Conservation (phyloP, 2,113 vertebrate genomes). For the Perca fluviatilis region DNA sequence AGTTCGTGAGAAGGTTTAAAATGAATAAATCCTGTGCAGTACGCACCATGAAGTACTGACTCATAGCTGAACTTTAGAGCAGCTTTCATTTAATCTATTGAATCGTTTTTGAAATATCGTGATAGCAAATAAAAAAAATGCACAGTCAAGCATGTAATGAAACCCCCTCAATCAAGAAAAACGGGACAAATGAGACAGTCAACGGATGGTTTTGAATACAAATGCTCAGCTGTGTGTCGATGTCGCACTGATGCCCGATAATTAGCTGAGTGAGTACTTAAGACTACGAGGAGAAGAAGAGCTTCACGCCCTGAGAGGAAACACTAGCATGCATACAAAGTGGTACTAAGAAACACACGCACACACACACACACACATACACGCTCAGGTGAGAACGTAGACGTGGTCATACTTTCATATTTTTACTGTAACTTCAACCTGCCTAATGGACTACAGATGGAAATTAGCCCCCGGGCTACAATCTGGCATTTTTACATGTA, state of each 20-base stretch:
- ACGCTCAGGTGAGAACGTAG: no score
- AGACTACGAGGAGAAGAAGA: slow-evolving; percentile 17
- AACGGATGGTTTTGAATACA: not conserved
- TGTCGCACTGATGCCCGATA: slow-evolving; percentile 34
- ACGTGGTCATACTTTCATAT: no score
- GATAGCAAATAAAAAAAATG: not conserved
- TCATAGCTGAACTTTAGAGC: no score
- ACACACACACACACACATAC: not conserved
- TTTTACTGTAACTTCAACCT: no score
- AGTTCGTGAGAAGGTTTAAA: no score
- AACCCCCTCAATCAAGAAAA: not conserved
- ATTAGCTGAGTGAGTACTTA: slow-evolving; percentile 30
- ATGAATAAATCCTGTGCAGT: no score
- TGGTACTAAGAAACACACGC: not conserved
- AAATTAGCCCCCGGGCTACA: no score
- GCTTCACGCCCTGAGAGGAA: slow-evolving; percentile 2
- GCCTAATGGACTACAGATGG: no score
- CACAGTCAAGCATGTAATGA: not conserved
- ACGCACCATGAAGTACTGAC: no score
- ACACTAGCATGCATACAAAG: not conserved
- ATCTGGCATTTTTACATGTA: no score
- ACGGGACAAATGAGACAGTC: not conserved
- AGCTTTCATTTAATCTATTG: no score
- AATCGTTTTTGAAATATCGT: not conserved
- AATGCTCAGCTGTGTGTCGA: slow-evolving; percentile 19